Evolutionary conservation across 1,140 invertebrate genomes (phyloP).

Genomic region (Philaenus spumarius): DNA sequence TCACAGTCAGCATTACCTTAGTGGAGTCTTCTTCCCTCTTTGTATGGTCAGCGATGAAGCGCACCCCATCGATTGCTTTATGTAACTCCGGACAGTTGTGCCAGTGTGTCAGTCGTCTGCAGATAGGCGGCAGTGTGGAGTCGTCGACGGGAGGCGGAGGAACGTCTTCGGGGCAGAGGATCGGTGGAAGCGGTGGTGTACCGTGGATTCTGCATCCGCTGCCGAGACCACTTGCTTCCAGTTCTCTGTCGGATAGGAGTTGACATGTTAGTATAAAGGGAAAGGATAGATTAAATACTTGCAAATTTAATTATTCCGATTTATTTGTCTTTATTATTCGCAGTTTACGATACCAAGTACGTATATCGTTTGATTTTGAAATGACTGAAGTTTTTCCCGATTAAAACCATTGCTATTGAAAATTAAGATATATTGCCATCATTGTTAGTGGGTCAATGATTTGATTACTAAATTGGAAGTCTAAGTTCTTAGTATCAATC

Average conservation of each 20-base stretch:
- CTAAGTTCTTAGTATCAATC: no score
- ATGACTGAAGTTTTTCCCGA: no score
- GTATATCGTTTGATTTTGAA: no score
- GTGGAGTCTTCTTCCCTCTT: constrained; percentile 87
- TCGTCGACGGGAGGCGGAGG: constrained; percentile 28
- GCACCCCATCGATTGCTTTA: constrained; percentile 85
- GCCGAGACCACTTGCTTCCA: constrained; percentile 47
- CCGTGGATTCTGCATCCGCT: constrained; percentile 56
- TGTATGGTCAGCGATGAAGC: constrained; percentile 89
- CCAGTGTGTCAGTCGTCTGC: constrained; percentile 47
- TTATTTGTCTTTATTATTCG: no score
- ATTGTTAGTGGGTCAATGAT: no score
- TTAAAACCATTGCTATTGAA: no score
- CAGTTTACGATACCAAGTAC: no score
- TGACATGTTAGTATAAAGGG: neutral
- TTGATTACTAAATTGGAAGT: no score
- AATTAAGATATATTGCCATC: no score
- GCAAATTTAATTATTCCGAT: no score
- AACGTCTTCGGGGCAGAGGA: constrained; percentile 31
- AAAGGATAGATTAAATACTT: no score
- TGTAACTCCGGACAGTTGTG: constrained; percentile 86
- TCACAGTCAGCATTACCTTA: constrained; percentile 50
- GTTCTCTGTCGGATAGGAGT: constrained; percentile 40
- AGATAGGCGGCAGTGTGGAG: constrained; percentile 35
- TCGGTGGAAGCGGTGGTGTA: constrained; percentile 45